A percentile compares a stretch with the other conserved stretches of the same genome.
These are phyloP conservation scores for Cotesia typhae DNA, from an alignment of 1,140 invertebrate genomes.

Conservation along the genomic window DNA sequence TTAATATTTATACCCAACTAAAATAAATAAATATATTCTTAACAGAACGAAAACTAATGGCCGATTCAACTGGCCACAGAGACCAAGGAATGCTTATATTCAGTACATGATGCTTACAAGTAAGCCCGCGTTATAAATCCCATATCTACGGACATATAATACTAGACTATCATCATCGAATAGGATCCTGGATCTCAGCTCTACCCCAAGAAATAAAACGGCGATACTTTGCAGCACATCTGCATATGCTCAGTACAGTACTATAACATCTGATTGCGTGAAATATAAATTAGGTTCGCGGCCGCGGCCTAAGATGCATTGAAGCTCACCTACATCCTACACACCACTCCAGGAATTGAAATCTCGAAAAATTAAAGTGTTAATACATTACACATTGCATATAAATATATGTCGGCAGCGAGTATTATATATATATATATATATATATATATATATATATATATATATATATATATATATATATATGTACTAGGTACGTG, in stretches of 20 bases:
- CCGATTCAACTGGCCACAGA: conserved; percentile 3
- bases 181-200: background rate
- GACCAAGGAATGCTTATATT: too few species aligned
- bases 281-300: conserved; percentile 42
- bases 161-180: background rate
- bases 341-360: too few species aligned
- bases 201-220: background rate
- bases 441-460: too few species aligned
- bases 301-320: background rate
- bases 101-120: too few species aligned
- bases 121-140: conserved; percentile 5
- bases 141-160: conserved; percentile 14
- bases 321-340: too few species aligned
- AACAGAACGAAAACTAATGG: conserved; percentile 14
- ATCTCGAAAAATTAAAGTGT: background rate
- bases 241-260: background rate
- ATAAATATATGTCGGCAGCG: background rate
- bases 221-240: background rate
- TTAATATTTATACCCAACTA: background rate
- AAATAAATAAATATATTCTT: background rate
- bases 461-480: too few species aligned
- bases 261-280: conserved; percentile 25
- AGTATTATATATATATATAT: too few species aligned
- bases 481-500: too few species aligned
- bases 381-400: background rate